Base-by-base conservation (phyloP, 2,888 invertebrate genomes). In the Myathropa florea region DNA sequence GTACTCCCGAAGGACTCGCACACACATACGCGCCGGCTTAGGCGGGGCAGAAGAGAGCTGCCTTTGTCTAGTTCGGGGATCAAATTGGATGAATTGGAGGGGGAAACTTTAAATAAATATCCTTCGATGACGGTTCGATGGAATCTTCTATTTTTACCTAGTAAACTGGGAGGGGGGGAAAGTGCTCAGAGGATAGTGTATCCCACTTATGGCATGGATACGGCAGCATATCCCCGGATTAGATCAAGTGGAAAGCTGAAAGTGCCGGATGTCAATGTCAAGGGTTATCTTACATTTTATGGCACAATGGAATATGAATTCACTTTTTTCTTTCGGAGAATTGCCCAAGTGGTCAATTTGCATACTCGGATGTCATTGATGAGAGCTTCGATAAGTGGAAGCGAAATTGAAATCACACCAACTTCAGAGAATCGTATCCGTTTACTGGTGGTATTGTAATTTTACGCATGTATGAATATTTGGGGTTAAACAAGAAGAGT, bases 51-150 rank as follows among this genome's bases (percentile, higher is more conserved):
- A 9, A n/a, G 12, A 9, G 18, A 18, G 2, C 59, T n/a, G 18
- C n/a, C 14, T 3, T 30, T 67, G 60, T 24, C 55, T 64, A 55
- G 53, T 24, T 65, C 39, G 1, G 64, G 24, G 10, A 4, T 4
- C 30, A 18, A 55, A 63, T 53, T 72, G 64, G 18, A 57, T 46
- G 46, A n/a, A 18, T 1, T 46, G n/a, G 12, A 4, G 3, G 36
- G 36, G 36, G 10, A 21, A 57, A 73, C 55, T 57, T 73, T 57
- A 57, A 75, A 75, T 75, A 75, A 14, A 26, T 57, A 64, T 26
- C 64, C 21, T 2, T 73, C 30, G 21, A n/a, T n/a, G n/a, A 23
- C 6, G 36, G 53, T 23, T 30, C 55, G 46, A 65, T 30, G 33
- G 53, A 10, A n/a, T 23, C 33, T 18, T 39, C 14, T 39, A 39